Percentiles rank a stretch among this genome's conserved stretches.
phyloP scores from a whole-genome alignment of 2,797 vertebrate genomes.

The Ceryle rudis region DNA sequence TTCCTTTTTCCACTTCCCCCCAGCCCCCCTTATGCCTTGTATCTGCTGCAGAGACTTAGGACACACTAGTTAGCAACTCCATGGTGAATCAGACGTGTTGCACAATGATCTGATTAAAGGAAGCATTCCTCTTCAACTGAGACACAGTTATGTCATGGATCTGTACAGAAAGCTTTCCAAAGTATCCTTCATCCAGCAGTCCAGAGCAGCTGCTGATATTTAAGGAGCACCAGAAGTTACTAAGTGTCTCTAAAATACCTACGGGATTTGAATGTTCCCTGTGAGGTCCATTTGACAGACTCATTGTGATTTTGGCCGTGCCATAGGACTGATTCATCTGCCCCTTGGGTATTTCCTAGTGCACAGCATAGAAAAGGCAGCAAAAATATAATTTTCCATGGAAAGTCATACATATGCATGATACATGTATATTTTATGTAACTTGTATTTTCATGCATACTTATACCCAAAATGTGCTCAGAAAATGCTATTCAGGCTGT shows the following conservation, averaged over 20 bases:
- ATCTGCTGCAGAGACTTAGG: background rate
- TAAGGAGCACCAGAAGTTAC: slow-evolving; percentile 48
- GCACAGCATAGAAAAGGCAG: background rate
- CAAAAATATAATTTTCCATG: background rate
- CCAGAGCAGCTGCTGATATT: slow-evolving; percentile 45
- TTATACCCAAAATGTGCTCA: background rate
- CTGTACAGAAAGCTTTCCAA: slow-evolving; percentile 26
- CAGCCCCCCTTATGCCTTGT: background rate
- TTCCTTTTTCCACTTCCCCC: background rate
- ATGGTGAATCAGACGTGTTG: slow-evolving; percentile 11
- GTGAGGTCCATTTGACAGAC: background rate
- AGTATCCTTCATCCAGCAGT: background rate
- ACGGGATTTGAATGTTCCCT: slow-evolving; percentile 24
- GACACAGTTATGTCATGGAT: background rate
- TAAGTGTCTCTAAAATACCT: slow-evolving; percentile 33
- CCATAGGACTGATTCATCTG: background rate
- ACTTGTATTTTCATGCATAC: background rate
- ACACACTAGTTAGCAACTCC: background rate
- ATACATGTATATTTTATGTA: background rate
- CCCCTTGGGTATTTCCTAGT: background rate
- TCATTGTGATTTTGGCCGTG: background rate
- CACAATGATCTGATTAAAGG: slow-evolving; percentile 34
- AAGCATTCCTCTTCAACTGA: slow-evolving; percentile 24
- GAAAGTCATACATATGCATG: background rate
- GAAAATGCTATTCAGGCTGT: background rate